phyloP scores from a whole-genome alignment of 2,113 vertebrate genomes.

The Pseudopipra pipra region DNA sequence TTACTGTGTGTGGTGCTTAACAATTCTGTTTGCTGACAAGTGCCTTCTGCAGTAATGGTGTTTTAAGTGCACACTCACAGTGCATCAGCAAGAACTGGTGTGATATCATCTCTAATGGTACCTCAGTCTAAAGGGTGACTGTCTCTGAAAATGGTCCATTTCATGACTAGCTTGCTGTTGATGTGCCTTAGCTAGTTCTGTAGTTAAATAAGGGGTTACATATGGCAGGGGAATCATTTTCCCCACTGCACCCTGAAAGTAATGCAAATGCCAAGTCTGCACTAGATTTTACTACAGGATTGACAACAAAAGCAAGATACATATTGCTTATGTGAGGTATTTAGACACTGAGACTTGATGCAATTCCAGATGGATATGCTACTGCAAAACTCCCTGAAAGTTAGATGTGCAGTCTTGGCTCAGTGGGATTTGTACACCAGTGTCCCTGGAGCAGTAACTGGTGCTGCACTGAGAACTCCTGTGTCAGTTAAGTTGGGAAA shows the following conservation, averaged over 20 bases:
- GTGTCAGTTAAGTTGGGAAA: not conserved
- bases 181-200: not conserved
- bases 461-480: not conserved
- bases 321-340: rapidly evolving
- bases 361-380: not conserved
- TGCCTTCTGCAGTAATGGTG: not conserved
- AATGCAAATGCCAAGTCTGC: not conserved
- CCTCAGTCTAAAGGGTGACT: not conserved
- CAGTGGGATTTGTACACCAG: rapidly evolving
- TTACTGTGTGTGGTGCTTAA: not conserved
- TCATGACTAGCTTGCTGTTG: not conserved
- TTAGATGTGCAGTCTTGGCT: not conserved
- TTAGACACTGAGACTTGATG: not conserved
- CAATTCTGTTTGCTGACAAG: not conserved
- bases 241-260: not conserved
- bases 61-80: not conserved
- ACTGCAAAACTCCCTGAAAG: not conserved
- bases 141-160: not conserved
- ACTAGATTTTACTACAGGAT: not conserved
- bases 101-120: not conserved
- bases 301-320: not conserved
- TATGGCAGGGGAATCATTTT: not conserved
- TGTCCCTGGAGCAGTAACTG: not conserved
- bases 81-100: not conserved
- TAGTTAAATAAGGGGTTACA: not conserved